These are phyloP conservation scores for Archegozetes longisetosus DNA, from an alignment of 1,140 invertebrate genomes.

Conservation along the genomic window DNA sequence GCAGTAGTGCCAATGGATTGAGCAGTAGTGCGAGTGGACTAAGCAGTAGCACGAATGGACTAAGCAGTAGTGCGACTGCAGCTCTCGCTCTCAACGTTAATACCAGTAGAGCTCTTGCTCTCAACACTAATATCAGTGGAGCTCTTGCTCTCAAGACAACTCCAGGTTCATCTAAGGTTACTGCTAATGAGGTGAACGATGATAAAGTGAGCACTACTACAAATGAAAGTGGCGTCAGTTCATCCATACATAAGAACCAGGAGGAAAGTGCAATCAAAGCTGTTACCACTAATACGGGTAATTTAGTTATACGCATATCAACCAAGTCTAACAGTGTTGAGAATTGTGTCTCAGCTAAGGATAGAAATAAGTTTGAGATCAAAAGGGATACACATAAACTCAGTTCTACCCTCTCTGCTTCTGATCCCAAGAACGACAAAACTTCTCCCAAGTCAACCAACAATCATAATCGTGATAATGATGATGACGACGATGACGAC, in stretches of 20 bases:
- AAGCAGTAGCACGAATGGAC: background rate
- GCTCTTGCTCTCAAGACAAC: background rate
- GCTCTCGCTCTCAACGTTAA: background rate
- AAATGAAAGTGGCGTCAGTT: background rate
- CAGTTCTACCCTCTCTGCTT: background rate
- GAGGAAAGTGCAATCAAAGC: background rate
- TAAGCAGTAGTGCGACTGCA: background rate
- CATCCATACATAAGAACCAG: background rate
- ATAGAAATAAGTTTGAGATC: background rate
- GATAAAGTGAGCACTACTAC: background rate
- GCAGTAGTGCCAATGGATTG: background rate
- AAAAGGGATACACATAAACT: background rate
- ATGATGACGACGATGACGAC: background rate
- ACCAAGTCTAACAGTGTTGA: slow-evolving; percentile 2
- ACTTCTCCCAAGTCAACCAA: background rate
- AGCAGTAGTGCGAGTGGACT: background rate
- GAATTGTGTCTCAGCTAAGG: background rate
- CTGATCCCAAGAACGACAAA: background rate
- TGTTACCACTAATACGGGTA: background rate
- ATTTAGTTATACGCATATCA: slow-evolving; percentile 9
- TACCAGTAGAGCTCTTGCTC: background rate
- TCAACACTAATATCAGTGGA: background rate
- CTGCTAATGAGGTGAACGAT: background rate
- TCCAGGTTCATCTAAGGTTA: background rate
- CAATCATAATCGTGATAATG: background rate